phyloP scores from a whole-genome alignment of 1,140 invertebrate genomes.

The Atta colombica region DNA sequence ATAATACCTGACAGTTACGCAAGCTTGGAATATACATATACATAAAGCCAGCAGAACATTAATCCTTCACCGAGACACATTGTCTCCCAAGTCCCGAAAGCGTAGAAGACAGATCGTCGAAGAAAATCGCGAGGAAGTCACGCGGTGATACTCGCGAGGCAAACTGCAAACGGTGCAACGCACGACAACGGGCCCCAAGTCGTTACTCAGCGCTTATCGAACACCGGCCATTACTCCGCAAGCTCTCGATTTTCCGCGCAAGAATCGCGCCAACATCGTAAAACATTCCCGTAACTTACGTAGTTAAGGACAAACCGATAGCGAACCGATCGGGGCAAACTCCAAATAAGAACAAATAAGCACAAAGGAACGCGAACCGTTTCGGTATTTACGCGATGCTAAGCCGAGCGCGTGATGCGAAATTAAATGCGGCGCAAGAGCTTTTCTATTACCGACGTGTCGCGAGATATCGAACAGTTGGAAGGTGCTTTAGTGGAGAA shows the following conservation, averaged over 20 bases:
- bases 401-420: constrained; percentile 46
- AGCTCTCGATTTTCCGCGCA: constrained; percentile 41
- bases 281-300: constrained; percentile 59
- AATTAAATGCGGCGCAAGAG: constrained; percentile 28
- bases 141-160: constrained; percentile 27
- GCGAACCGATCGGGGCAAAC: background rate
- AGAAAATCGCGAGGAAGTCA: constrained; percentile 36
- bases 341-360: constrained; percentile 38
- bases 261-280: constrained; percentile 50
- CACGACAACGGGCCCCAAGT: constrained; percentile 19
- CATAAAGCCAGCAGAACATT: constrained; percentile 21
- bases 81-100: constrained; percentile 39
- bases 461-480: constrained; percentile 33
- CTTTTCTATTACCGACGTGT: constrained; percentile 33
- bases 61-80: constrained; percentile 36
- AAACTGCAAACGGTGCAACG: constrained; percentile 33
- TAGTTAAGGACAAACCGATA: constrained; percentile 60
- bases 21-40: constrained; percentile 10
- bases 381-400: constrained; percentile 41
- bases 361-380: constrained; percentile 14
- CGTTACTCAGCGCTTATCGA: constrained; percentile 62
- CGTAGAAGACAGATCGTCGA: constrained; percentile 44
- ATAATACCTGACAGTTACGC: background rate
- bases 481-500: background rate
- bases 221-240: constrained; percentile 57